These are phyloP conservation scores for Acanthurus leucopareius DNA, from an alignment of 2,797 vertebrate species.

Conservation along the genomic window DNA sequence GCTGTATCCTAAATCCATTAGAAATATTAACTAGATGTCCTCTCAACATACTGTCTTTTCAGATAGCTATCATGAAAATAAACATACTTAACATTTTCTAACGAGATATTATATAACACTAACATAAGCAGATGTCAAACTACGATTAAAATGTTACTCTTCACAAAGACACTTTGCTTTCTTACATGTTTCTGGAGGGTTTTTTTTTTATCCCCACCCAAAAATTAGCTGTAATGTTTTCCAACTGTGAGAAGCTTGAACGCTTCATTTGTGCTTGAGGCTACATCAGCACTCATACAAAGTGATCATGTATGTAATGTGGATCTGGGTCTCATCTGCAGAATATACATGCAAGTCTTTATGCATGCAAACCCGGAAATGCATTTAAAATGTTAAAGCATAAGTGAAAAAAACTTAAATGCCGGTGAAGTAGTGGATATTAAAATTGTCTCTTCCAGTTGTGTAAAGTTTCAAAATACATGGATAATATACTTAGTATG, in stretches of 20 bases:
- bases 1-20: background rate
- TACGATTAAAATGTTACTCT: background rate
- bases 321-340: background rate
- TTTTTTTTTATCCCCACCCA: background rate
- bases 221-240: background rate
- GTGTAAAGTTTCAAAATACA: background rate
- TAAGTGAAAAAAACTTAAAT: background rate
- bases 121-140: background rate
- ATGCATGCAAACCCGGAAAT: background rate
- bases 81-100: background rate
- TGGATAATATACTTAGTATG: background rate
- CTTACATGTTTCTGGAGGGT: background rate
- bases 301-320: background rate
- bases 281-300: background rate
- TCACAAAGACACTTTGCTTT: background rate
- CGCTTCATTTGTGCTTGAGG: background rate
- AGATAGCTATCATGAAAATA: background rate
- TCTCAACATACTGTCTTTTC: background rate
- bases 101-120: background rate
- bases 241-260: background rate
- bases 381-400: background rate
- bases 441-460: background rate
- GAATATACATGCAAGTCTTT: background rate
- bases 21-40: too few species aligned
- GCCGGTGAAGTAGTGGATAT: background rate